Evolutionary conservation across 2,797 vertebrate genomes (phyloP).

Genomic region (Phataginus tetradactyla): DNA sequence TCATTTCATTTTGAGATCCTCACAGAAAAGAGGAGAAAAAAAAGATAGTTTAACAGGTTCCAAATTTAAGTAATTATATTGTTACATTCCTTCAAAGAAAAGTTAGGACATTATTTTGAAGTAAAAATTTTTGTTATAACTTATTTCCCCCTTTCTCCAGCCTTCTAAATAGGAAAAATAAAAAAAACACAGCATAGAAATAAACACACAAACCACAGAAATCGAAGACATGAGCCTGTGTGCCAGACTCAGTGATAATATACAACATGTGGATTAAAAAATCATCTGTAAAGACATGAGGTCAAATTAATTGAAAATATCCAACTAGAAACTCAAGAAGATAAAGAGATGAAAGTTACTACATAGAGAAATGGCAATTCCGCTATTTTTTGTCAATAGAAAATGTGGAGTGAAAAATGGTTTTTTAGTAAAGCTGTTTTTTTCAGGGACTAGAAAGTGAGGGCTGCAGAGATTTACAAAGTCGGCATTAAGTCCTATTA

Average conservation of each 20-base stretch:
- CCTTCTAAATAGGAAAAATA: background rate
- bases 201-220: background rate
- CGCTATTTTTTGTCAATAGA: background rate
- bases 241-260: background rate
- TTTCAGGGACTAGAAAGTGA: background rate
- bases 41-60: slow-evolving; percentile 25
- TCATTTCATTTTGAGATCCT: slow-evolving; percentile 71
- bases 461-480: no score
- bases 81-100: slow-evolving; percentile 30
- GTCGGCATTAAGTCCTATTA: background rate
- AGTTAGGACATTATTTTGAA: slow-evolving; percentile 2
- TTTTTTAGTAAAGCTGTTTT: background rate
- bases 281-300: background rate
- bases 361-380: background rate
- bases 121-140: background rate
- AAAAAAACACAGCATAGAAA: background rate
- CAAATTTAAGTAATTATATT: slow-evolving; percentile 67
- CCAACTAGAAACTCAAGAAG: background rate
- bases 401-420: background rate
- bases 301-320: background rate
- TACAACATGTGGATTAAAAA: background rate
- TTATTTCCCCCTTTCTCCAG: background rate
- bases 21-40: background rate
- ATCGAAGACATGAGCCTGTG: background rate
- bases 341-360: background rate